Base-by-base conservation (phyloP, 2,797 vertebrate species). In the Bradypodion pumilum region DNA sequence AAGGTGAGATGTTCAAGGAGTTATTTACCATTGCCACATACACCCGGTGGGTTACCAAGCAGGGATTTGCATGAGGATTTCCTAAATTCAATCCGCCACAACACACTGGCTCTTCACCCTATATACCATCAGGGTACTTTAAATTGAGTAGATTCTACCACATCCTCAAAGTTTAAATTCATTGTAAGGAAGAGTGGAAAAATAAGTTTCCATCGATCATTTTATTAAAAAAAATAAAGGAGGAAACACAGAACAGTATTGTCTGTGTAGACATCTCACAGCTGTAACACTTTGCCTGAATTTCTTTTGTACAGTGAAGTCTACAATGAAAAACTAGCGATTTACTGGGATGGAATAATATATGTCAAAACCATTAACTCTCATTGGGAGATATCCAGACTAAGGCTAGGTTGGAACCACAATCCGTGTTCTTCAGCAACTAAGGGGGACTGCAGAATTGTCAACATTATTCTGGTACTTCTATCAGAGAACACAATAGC, bases 71-170 rank as follows among this genome's bases (percentile, higher is more conserved):
- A 56, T 2, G 52, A 12, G 19, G 52, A 56, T 56, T 19, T 56
- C 21, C 21, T 56, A 56, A 21, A 5, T 56, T 35, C 35, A 32
- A 56, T n/a, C 74, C 19, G 21, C 49, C 27, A 52, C 23, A 59
- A 23, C 56, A 52, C 56, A 75, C 4, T 56, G 32, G 32, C 35
- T 32, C 21, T 35, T 21, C 23, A 52, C 32, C 25, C 32, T 56
- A 79, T 56, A 79, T 66, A 66, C 77, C 60, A 89, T 85, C 84
- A 84, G 79, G 85, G 85, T 82, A 16, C 80, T 80, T 59, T 84
- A 86, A 87, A 86, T 86, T 25, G 35, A 32, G 84, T 65, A 87
- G 87, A 35, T 92, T 91, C 29, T 82, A 77, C 87, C 84, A 13
- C 78, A 66, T 66, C 40, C 15, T 80, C 78, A 81, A 79, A 37